Evolutionary conservation across 2,888 invertebrate genomes (phyloP).

Genomic region (Pseudanteris insignis): DNA sequence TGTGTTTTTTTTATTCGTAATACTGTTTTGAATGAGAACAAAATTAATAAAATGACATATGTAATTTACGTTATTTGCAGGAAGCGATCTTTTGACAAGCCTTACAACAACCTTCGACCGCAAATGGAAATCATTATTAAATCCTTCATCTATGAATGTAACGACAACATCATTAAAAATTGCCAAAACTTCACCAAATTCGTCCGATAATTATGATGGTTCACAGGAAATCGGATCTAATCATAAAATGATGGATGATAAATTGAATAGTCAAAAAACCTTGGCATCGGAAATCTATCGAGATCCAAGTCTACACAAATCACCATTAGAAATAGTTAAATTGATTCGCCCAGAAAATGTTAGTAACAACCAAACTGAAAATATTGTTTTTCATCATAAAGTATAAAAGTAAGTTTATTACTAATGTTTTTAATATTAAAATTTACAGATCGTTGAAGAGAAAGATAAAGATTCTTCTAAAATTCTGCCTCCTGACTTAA

Average conservation of each 20-base stretch:
- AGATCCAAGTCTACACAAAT: slow-evolving; percentile 61
- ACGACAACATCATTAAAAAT: too few species aligned
- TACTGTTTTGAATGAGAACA: not conserved
- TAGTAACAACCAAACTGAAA: too few species aligned
- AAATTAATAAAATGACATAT: slow-evolving; percentile 15
- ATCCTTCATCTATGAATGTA: slow-evolving; percentile 68
- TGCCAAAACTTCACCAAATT: slow-evolving; percentile 9
- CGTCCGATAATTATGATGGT: slow-evolving; percentile 8
- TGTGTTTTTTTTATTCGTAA: slow-evolving; percentile 48
- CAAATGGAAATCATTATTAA: slow-evolving; percentile 79
- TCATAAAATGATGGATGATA: too few species aligned
- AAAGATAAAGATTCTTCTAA: slow-evolving; percentile 60
- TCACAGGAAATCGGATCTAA: too few species aligned
- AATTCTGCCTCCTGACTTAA: slow-evolving; percentile 26
- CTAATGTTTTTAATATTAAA: too few species aligned
- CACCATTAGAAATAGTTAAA: slow-evolving; percentile 53
- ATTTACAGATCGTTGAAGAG: slow-evolving; percentile 62
- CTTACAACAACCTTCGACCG: slow-evolving; percentile 87
- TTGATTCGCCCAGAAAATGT: slow-evolving; percentile 54
- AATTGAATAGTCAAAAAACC: slow-evolving; percentile 44
- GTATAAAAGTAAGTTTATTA: not conserved
- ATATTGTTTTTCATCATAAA: not conserved
- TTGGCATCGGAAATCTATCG: slow-evolving; percentile 55
- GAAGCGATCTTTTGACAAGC: slow-evolving; percentile 83
- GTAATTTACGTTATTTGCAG: slow-evolving; percentile 67